Evolutionary conservation across 2,797 vertebrate genomes (phyloP).

Genomic region (Crocidura indochinensis): DNA sequence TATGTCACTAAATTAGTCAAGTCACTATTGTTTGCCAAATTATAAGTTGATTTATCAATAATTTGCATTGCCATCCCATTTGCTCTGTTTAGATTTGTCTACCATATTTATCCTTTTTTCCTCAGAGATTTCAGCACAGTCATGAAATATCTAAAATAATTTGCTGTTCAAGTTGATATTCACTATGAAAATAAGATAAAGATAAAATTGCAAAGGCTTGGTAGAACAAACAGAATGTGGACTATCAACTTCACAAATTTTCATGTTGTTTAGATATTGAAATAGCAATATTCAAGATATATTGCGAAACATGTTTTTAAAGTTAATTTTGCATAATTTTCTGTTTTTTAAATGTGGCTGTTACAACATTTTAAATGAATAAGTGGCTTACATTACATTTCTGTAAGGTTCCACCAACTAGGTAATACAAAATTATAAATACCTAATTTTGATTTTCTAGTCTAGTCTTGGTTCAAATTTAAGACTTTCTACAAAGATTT

Average conservation of each 20-base stretch:
- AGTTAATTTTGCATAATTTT: slow-evolving; percentile 36
- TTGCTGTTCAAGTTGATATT: no score
- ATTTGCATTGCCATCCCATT: no score
- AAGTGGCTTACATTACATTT: slow-evolving; percentile 27
- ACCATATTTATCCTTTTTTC: no score
- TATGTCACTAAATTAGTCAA: no score
- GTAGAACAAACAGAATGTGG: no score
- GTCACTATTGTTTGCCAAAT: no score
- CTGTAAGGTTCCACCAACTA: background rate
- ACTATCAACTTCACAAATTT: slow-evolving; percentile 35
- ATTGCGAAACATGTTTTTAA: slow-evolving; percentile 15
- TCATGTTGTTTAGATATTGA: slow-evolving; percentile 27
- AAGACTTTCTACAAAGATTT: slow-evolving; percentile 46
- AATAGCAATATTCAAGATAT: slow-evolving; percentile 28
- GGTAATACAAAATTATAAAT: background rate
- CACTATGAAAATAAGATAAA: no score
- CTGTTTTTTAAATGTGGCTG: background rate
- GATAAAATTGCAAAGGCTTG: no score
- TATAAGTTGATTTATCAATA: no score
- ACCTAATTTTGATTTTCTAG: slow-evolving; percentile 46
- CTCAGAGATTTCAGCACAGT: no score
- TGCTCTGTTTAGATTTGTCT: no score
- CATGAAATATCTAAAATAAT: no score
- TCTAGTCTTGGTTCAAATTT: slow-evolving; percentile 33
- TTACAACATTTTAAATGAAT: slow-evolving; percentile 33